Evolutionary conservation across 2,888 invertebrate species (phyloP).

Genomic region (Drosophila macrospina): DNA sequence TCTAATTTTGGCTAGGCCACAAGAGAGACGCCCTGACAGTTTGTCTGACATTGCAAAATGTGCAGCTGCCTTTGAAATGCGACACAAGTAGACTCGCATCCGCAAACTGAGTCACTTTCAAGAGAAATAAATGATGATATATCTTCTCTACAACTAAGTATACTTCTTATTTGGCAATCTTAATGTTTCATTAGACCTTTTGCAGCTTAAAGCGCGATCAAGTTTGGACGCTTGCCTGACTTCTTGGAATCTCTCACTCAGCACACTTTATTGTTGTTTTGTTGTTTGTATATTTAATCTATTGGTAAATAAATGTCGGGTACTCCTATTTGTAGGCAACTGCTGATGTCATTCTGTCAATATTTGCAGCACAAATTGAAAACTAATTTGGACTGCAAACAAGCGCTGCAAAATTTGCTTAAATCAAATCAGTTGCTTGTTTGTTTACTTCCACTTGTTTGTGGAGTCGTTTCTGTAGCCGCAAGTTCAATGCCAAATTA

Average conservation of each 20-base stretch:
- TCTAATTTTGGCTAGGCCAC: slow-evolving; percentile 48
- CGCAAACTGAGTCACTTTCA: neutral
- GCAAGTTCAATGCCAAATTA: slow-evolving; percentile 72
- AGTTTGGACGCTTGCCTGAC: slow-evolving; percentile 24
- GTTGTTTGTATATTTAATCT: slow-evolving; percentile 43
- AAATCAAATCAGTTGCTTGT: slow-evolving; percentile 52
- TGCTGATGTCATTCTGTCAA: slow-evolving; percentile 73
- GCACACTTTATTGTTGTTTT: slow-evolving; percentile 23
- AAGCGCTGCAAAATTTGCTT: slow-evolving; percentile 44
- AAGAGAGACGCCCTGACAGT: slow-evolving; percentile 52
- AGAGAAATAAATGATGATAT: neutral
- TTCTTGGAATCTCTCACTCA: slow-evolving; percentile 52
- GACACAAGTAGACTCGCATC: slow-evolving; percentile 24
- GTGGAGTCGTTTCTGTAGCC: slow-evolving; percentile 28
- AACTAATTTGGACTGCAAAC: slow-evolving; percentile 69
- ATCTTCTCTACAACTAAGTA: neutral
- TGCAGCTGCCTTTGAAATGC: slow-evolving; percentile 35
- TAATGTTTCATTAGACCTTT: slow-evolving; percentile 36
- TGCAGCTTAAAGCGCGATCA: slow-evolving; percentile 13
- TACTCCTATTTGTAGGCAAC: slow-evolving; percentile 28
- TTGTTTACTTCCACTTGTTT: slow-evolving; percentile 19
- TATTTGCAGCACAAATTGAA: slow-evolving; percentile 67
- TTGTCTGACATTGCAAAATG: slow-evolving; percentile 42
- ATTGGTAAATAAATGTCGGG: slow-evolving; percentile 43
- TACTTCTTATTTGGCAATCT: slow-evolving; percentile 16